phyloP scores from a whole-genome alignment of 35 echinoderm and acorn worm species.

The Apostichopus californicus region DNA sequence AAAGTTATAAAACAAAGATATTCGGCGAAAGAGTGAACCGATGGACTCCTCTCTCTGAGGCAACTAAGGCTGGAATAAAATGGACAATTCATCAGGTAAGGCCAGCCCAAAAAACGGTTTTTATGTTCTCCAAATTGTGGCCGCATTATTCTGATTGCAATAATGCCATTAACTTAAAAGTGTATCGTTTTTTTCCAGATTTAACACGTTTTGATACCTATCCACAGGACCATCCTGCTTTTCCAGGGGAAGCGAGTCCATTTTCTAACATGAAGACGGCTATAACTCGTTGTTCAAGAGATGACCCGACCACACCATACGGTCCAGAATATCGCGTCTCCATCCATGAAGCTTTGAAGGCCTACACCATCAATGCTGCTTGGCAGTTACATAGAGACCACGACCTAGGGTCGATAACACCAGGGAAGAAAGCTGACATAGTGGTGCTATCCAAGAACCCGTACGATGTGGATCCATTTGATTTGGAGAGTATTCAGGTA shows the following conservation, averaged over 20 bases:
- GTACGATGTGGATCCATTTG: constrained; percentile 36
- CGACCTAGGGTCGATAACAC: constrained; percentile 53
- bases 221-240: constrained; percentile 62
- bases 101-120: too few relatives aligned
- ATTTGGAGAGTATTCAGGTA: constrained; percentile 51
- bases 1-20: constrained; percentile 27
- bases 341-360: constrained; percentile 61
- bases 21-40: constrained; percentile 66
- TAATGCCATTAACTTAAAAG: too few relatives aligned
- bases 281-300: constrained; percentile 56
- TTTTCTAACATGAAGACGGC: constrained; percentile 72
- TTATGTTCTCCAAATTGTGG: too few relatives aligned
- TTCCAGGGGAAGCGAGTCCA: constrained; percentile 57
- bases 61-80: constrained; percentile 47
- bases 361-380: constrained; percentile 71
- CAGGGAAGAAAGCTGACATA: constrained; percentile 64
- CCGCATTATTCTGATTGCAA: too few relatives aligned
- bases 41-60: constrained; percentile 63
- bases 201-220: not conserved
- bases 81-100: constrained; percentile 78
- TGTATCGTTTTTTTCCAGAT: not conserved
- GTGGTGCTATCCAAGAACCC: constrained; percentile 38
- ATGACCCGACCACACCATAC: constrained; percentile 65
- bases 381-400: constrained; percentile 63
- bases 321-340: constrained; percentile 59